A percentile compares a stretch with the other conserved stretches of the same genome.
Evolutionary conservation across 2,797 vertebrate genomes (phyloP).

Genomic region (Cyprinella venusta): DNA sequence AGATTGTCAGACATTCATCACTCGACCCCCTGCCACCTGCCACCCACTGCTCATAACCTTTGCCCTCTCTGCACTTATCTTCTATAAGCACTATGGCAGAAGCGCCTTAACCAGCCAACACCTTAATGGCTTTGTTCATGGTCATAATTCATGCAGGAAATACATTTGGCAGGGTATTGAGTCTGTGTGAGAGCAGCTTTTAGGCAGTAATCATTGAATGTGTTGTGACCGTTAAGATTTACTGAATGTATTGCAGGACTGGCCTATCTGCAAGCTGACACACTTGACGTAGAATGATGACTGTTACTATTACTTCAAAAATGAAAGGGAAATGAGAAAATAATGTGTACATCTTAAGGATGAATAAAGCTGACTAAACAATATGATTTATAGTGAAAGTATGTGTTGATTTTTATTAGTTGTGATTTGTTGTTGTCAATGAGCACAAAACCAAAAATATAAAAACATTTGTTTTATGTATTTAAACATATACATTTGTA

Average conservation of each 20-base stretch:
- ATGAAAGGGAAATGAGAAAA: background rate
- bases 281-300: constrained; percentile 5
- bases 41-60: constrained; percentile 56
- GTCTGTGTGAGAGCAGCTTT: constrained; percentile 39
- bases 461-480: background rate
- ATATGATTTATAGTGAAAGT: background rate
- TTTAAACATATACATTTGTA: background rate
- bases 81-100: constrained; percentile 58
- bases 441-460: background rate
- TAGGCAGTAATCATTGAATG: constrained; percentile 41
- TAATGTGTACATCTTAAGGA: constrained; percentile 4
- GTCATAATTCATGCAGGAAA: constrained; percentile 57
- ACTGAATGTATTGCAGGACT: background rate
- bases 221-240: constrained; percentile 40
- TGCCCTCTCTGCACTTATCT: constrained; percentile 62
- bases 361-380: background rate
- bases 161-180: constrained; percentile 44
- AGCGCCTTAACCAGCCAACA: constrained; percentile 56
- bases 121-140: constrained; percentile 55
- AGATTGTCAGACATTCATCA: constrained; percentile 75
- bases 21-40: constrained; percentile 30
- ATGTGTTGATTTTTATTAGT: background rate
- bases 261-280: constrained; percentile 41
- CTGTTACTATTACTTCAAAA: background rate
- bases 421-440: background rate